These are phyloP conservation scores for Ophiothrix spiculata DNA, from an alignment of 35 echinoderm and acorn worm species.

Conservation along the genomic window DNA sequence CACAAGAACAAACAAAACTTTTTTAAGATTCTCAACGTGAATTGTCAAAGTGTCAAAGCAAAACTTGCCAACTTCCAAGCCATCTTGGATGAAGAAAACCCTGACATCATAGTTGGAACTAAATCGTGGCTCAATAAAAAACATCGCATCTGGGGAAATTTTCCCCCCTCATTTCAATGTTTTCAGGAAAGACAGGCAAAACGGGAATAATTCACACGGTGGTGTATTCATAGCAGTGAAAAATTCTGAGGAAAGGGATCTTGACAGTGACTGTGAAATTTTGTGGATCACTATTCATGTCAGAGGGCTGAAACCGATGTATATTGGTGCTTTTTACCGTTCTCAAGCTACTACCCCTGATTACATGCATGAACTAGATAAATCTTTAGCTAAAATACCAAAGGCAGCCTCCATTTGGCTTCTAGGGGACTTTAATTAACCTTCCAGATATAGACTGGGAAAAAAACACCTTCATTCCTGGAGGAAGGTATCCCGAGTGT, in stretches of 20 bases:
- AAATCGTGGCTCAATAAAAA: slow-evolving; percentile 40
- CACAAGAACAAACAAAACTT: slow-evolving; percentile 2
- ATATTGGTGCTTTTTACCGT: slow-evolving; percentile 30
- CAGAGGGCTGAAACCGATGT: slow-evolving; percentile 39
- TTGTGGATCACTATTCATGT: slow-evolving; percentile 56
- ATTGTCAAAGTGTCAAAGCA: slow-evolving; percentile 54
- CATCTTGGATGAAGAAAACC: slow-evolving; percentile 17
- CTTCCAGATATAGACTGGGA: slow-evolving; percentile 37
- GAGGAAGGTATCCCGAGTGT: slow-evolving; percentile 12
- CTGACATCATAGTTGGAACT: slow-evolving; percentile 54
- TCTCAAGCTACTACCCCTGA: slow-evolving; percentile 15
- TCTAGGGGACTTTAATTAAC: neutral
- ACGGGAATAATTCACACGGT: slow-evolving; percentile 25
- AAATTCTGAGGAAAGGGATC: slow-evolving; percentile 18
- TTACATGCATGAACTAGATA: neutral
- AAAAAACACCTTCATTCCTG: slow-evolving; percentile 13
- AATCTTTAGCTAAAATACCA: slow-evolving; percentile 8
- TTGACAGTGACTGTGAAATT: slow-evolving; percentile 33
- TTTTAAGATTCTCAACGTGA: slow-evolving; percentile 39
- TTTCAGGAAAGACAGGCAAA: slow-evolving; percentile 48
- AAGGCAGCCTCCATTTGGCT: neutral
- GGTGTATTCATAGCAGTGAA: slow-evolving; percentile 55
- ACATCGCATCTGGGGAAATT: slow-evolving; percentile 48
- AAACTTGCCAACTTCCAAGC: slow-evolving; percentile 42
- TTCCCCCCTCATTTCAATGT: slow-evolving; percentile 35